Evolutionary conservation across 1,140 invertebrate species (phyloP).

Genomic region (Drosophila burlai): DNA sequence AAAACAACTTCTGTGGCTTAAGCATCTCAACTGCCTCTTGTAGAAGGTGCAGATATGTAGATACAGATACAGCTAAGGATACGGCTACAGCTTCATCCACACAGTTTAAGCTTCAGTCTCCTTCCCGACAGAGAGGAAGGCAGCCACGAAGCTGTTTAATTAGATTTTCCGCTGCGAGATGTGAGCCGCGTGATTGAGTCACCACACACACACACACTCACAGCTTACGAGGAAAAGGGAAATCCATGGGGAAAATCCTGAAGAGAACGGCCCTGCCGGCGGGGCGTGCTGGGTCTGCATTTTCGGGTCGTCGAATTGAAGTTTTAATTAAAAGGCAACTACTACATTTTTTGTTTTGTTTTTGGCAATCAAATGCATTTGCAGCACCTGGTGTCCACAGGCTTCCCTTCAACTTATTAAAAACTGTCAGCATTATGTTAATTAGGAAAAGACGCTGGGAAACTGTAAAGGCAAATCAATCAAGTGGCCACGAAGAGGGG

Average conservation of each 20-base stretch:
- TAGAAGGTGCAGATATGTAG: not conserved
- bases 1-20: not conserved
- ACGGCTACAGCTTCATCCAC: not conserved
- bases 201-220: slow-evolving; percentile 31
- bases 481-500: slow-evolving; percentile 13
- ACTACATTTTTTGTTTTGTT: slow-evolving; percentile 17
- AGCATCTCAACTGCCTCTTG: not conserved
- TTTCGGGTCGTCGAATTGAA: slow-evolving; percentile 47
- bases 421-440: slow-evolving; percentile 68
- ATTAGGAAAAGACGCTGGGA: slow-evolving; percentile 29
- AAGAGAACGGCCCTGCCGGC: not conserved
- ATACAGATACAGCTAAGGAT: not conserved
- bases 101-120: not conserved
- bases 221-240: slow-evolving; percentile 27
- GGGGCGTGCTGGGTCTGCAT: slow-evolving; percentile 28
- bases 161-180: slow-evolving; percentile 71
- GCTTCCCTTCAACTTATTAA: slow-evolving; percentile 55
- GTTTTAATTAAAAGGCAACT: slow-evolving; percentile 77
- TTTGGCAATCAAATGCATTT: slow-evolving; percentile 57
- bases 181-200: slow-evolving; percentile 70
- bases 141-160: slow-evolving; percentile 63
- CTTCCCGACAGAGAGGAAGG: not conserved
- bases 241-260: not conserved
- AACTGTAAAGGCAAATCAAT: slow-evolving; percentile 67
- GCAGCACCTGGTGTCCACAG: slow-evolving; percentile 42